These are phyloP conservation scores for Gasteruption jaculator DNA, from an alignment of 2,888 invertebrate species.

Conservation along the genomic window DNA sequence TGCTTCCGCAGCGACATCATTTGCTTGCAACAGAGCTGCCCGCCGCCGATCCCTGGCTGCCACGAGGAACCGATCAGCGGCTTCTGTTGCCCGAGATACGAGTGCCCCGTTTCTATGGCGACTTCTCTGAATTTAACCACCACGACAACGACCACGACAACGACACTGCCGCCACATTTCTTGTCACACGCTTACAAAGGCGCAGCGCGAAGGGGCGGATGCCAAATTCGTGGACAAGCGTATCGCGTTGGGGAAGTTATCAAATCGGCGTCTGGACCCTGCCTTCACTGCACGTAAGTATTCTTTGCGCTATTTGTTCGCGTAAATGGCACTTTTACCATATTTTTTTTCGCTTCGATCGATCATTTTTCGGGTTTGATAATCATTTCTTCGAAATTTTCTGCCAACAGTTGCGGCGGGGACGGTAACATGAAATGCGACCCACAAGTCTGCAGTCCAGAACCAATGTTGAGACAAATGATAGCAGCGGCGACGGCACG, in stretches of 20 bases:
- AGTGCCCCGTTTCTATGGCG: conserved; percentile 88
- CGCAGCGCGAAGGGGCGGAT: conserved; percentile 71
- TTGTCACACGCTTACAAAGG: conserved; percentile 75
- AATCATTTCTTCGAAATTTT: conserved; percentile 7
- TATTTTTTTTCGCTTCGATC: not conserved
- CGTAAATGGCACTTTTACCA: not conserved
- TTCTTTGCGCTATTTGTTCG: conserved; percentile 3
- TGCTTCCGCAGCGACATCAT: conserved; percentile 95
- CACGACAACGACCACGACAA: conserved; percentile 83
- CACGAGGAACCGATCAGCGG: conserved; percentile 89
- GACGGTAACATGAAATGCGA: conserved; percentile 94
- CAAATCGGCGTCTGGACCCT: conserved; percentile 83
- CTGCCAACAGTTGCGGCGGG: conserved; percentile 80
- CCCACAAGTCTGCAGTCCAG: conserved; percentile 84
- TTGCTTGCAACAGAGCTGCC: conserved; percentile 91
- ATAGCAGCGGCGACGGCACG: conserved; percentile 76
- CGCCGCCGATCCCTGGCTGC: conserved; percentile 88
- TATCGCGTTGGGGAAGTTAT: conserved; percentile 84
- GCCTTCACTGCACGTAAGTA: conserved; percentile 91
- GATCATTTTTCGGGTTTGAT: not conserved
- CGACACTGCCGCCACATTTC: conserved; percentile 80
- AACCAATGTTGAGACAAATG: conserved; percentile 87
- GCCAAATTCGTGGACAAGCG: conserved; percentile 79
- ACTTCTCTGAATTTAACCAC: conserved; percentile 77
- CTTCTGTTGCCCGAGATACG: conserved; percentile 92